Conservation (phyloP, 2,113 vertebrate species). For the Actenoides lindsayi region DNA sequence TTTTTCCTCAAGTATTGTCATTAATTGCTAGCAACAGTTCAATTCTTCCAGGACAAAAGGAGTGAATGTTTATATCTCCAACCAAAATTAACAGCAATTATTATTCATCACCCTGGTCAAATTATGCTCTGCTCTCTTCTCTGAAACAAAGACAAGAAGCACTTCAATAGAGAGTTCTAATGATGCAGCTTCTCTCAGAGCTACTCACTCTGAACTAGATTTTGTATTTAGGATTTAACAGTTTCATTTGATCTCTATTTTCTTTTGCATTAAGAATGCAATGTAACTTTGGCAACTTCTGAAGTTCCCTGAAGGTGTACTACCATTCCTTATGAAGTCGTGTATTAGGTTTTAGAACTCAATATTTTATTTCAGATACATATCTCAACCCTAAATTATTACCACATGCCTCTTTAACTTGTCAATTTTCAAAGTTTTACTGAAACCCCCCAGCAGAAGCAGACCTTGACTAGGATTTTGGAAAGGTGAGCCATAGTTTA, state of each 20-base stretch:
- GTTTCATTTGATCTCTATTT: background rate
- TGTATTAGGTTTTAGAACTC: background rate
- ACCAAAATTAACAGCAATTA: background rate
- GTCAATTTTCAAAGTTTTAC: background rate
- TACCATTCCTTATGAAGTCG: background rate
- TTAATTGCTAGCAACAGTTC: background rate
- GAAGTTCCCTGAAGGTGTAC: background rate
- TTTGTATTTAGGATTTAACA: background rate
- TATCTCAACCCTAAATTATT: background rate
- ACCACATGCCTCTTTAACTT: background rate
- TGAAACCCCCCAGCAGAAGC: background rate
- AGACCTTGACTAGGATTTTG: background rate
- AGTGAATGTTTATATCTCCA: background rate
- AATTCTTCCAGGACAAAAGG: background rate
- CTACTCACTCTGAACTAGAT: background rate
- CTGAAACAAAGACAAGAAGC: background rate
- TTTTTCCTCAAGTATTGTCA: background rate
- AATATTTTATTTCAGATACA: background rate
- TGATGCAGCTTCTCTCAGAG: background rate
- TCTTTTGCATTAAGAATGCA: background rate
- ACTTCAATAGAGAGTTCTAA: background rate
- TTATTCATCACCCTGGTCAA: background rate
- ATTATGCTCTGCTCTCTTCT: background rate
- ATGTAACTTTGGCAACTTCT: background rate
- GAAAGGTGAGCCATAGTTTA: background rate